Evolutionary conservation across 2,113 vertebrate genomes (phyloP), one percentile per base, ranked within the genome.

Genomic region (Siniperca chuatsi): DNA sequence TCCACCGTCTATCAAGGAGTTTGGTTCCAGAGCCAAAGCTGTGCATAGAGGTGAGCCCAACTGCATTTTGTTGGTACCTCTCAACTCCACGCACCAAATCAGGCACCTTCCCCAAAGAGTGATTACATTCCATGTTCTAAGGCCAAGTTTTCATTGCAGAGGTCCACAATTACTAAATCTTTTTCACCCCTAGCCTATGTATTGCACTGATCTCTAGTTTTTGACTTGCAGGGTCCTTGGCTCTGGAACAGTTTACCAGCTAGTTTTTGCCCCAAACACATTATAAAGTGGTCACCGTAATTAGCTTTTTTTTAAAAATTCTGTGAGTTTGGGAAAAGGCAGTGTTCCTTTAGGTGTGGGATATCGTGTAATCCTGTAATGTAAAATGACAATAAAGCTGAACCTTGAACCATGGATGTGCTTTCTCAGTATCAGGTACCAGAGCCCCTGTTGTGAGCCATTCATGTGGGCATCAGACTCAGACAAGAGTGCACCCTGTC

Each of bases 31-130:
- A 83, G 75, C 57, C 82, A 87, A 76, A 73, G 77, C 74, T 72
- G 74, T 65, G 23, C n/a, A 73, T 66, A 79, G 83, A 85, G 75
- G 73, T 78, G 83, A 86, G 73, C 69, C 74, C 71, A 69, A 82
- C 71, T 83, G 68, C 55, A 77, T 82, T 75, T 35, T 83, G 80
- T 85, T 85, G 62, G 72, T 75, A 78, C 69, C 65, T 80, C 79
- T 87, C 48, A 77, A 61, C 57, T 69, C 33, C 67, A 79, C 21
- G 4, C 74, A 82, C 61, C n/a, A 75, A 75, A 79, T 61, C 57
- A 48, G 57, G 54, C 62, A 78, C 15, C 37, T 58, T 82, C 18
- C 33, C 37, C 16, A 77, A 75, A 77, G 29, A 71, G 1, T 57
- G 1, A 69, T 71, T 66, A 46, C 33, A 58, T 65, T 20, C 65